Evolutionary conservation across 2,888 invertebrate genomes (phyloP), one percentile per base, ranked within the genome.

Genomic region (Volucella inanis): DNA sequence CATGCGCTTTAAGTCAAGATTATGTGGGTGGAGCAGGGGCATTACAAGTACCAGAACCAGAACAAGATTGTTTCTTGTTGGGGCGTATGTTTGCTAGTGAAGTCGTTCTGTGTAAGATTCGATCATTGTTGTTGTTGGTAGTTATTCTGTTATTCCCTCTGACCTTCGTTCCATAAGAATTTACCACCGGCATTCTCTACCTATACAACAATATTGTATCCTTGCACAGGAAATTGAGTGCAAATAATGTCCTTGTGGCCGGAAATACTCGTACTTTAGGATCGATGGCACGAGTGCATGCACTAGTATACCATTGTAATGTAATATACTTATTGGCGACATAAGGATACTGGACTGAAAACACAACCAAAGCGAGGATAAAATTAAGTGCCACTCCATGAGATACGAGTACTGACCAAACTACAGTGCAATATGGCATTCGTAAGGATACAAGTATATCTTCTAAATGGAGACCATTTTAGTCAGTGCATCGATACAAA

Each of bases 181-280:
- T 41, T 38, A 45, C 62, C 55, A 57, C 72, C 14, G 41, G n/a
- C 52, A 47, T 22, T 14, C 22, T 14, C 31, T 52, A 50, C 15
- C 15, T 18, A 59, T 41, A 41, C 49, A 10, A 45, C 68, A 52
- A 70, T 62, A 49, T 47, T 61, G 64, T 72, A 78, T 61, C 67
- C 74, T 79, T 70, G 71, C 39, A 85, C 71, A 80, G 80, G 86
- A 87, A 87, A 87, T 87, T 87, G 87, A 87, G 87, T 85, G 78
- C 84, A 88, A 87, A 87, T 87, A 85, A 87, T 87, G 87, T 87
- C 87, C 88, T 88, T 87, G 87, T 79, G 81, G 76, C 67, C 76
- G 80, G 75, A 85, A 81, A 76, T 76, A 78, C 80, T 80, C 76
- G 75, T 84, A 84, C 76, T 71, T 80, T 31, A 31, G 65, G 80